Conservation (phyloP, 2,888 invertebrate species). For the Nomada flava region DNA sequence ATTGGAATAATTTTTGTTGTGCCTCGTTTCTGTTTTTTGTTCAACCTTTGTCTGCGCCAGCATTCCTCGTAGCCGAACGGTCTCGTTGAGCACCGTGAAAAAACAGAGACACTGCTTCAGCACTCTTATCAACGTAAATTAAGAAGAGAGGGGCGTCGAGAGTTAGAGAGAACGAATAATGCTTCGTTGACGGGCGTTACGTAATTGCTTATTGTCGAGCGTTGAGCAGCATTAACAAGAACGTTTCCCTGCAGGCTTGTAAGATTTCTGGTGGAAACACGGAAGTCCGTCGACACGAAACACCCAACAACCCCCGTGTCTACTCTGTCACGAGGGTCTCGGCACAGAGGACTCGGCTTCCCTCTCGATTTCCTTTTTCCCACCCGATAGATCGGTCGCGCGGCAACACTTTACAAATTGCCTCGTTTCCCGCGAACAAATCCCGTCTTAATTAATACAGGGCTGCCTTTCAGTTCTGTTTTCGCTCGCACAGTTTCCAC, state of each 20-base stretch:
- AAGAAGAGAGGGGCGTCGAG: conserved; percentile 22
- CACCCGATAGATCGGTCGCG: conserved; percentile 48
- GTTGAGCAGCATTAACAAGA: conserved; percentile 39
- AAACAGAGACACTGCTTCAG: not conserved
- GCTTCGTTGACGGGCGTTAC: conserved; percentile 44
- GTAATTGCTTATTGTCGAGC: conserved; percentile 69
- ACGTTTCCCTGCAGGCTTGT: conserved; percentile 58
- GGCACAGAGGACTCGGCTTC: conserved; percentile 32
- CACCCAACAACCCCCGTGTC: conserved; percentile 20
- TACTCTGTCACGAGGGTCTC: conserved; percentile 53
- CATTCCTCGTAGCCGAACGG: not conserved
- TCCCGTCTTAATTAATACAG: conserved; percentile 69
- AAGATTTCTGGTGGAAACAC: conserved; percentile 68
- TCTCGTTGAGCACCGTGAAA: not conserved
- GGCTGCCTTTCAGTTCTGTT: conserved; percentile 32
- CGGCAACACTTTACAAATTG: conserved; percentile 67
- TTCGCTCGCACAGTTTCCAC: conserved; percentile 13
- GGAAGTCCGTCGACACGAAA: conserved; percentile 51
- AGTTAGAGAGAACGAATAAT: conserved; percentile 53
- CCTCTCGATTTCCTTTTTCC: conserved; percentile 47
- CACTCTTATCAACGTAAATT: conserved; percentile 32
- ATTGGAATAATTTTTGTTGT: too few relatives aligned
- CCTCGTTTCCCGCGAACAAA: conserved; percentile 69
- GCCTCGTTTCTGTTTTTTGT: too few relatives aligned
- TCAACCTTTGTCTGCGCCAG: too few relatives aligned